Percentiles rank a stretch among this genome's conserved stretches.
Evolutionary conservation across 2,797 vertebrate species (phyloP).

Genomic region (Xiphophorus birchmanni): DNA sequence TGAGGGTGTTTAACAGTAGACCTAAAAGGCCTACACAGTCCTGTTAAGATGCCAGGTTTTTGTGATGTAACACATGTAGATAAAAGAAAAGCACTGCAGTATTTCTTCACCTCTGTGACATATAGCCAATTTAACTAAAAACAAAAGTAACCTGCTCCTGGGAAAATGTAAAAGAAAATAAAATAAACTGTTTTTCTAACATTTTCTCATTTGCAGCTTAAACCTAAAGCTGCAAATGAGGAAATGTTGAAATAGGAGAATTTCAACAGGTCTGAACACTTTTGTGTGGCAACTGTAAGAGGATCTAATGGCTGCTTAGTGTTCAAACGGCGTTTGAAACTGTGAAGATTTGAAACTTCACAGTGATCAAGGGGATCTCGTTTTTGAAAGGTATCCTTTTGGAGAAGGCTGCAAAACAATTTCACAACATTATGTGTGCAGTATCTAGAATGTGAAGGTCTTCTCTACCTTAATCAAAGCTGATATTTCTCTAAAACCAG

Average conservation of each 20-base stretch:
- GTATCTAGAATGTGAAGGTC: background rate
- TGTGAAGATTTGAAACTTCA: background rate
- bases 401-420: background rate
- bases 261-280: background rate
- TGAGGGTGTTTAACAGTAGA: background rate
- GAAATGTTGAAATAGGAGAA: background rate
- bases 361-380: background rate
- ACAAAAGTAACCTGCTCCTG: background rate
- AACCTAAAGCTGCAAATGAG: background rate
- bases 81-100: background rate
- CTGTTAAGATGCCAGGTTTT: background rate
- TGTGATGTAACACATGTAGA: background rate
- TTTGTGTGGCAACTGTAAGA: background rate
- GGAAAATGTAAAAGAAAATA: background rate
- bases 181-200: background rate
- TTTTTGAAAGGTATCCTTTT: background rate
- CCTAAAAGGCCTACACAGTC: background rate
- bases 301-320: background rate
- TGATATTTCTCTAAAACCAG: background rate
- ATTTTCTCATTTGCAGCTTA: background rate
- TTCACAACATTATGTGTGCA: background rate
- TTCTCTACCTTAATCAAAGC: background rate
- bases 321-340: background rate
- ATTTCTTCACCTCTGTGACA: background rate
- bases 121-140: background rate